Evolutionary conservation across 2,797 vertebrate genomes (phyloP).

Genomic region (Mallotus villosus): DNA sequence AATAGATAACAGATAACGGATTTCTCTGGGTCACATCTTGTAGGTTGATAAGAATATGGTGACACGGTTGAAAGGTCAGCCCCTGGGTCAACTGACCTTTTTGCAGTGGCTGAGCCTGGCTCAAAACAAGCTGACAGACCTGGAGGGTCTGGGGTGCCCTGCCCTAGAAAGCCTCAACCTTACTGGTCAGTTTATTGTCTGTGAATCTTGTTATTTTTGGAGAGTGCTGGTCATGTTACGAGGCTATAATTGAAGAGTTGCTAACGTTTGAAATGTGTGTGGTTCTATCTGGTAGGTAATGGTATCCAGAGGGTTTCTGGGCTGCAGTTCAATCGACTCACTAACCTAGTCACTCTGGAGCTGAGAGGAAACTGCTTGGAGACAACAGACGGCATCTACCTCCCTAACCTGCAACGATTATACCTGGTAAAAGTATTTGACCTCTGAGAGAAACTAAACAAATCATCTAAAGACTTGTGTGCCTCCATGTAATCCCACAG

Average conservation of each 20-base stretch:
- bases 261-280: too few relatives aligned
- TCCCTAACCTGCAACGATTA: slow-evolving; percentile 83
- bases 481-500: too few relatives aligned
- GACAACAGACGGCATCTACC: slow-evolving; percentile 80
- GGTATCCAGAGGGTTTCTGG: slow-evolving; percentile 70
- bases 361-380: slow-evolving; percentile 84
- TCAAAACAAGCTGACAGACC: slow-evolving; percentile 75
- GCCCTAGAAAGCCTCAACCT: slow-evolving; percentile 82
- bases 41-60: slow-evolving; percentile 81
- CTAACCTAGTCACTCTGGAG: slow-evolving; percentile 83
- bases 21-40: background rate
- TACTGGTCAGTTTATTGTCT: slow-evolving; percentile 72
- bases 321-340: slow-evolving; percentile 72
- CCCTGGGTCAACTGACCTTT: slow-evolving; percentile 78
- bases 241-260: background rate
- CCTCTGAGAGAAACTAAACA: background rate
- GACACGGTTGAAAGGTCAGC: slow-evolving; percentile 62
- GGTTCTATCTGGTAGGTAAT: slow-evolving; percentile 75
- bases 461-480: too few relatives aligned
- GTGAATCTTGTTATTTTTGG: background rate
- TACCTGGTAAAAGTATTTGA: slow-evolving; percentile 70
- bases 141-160: slow-evolving; percentile 78
- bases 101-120: slow-evolving; percentile 87
- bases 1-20: background rate
- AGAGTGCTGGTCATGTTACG: background rate